These are phyloP conservation scores for Solea solea DNA, from an alignment of 2,113 vertebrate genomes.

Conservation along the genomic window DNA sequence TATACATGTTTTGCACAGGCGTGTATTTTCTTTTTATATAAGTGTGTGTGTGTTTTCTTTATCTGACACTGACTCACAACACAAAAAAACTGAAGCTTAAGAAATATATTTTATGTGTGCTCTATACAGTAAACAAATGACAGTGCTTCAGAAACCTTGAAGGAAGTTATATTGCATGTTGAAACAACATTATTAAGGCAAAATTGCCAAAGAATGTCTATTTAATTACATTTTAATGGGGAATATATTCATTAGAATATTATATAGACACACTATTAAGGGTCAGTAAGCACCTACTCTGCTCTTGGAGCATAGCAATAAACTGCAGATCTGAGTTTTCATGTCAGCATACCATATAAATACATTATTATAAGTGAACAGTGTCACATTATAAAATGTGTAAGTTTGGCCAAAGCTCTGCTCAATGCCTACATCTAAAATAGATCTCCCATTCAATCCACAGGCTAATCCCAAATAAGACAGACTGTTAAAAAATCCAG, in stretches of 20 bases:
- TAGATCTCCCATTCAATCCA: constrained; percentile 26
- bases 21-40: no score
- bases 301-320: background rate
- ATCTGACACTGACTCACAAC: no score
- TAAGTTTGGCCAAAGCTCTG: constrained; percentile 23
- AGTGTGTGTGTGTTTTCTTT: no score
- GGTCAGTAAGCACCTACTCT: background rate
- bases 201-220: background rate
- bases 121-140: no score
- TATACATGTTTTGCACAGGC: no score
- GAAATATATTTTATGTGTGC: no score
- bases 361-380: constrained; percentile 1
- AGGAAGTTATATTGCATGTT: background rate
- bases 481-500: constrained; percentile 44
- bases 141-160: no score
- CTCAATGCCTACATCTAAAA: constrained; percentile 42
- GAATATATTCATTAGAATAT: background rate
- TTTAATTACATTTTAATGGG: background rate
- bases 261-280: background rate
- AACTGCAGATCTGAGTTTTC: constrained; percentile 1
- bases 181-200: background rate
- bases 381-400: constrained; percentile 11
- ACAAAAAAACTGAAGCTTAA: no score
- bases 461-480: constrained; percentile 18
- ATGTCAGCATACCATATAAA: background rate